These are phyloP conservation scores for Glandiceps talaboti DNA, from an alignment of 53 echinoderm and acorn worm genomes.

Conservation along the genomic window DNA sequence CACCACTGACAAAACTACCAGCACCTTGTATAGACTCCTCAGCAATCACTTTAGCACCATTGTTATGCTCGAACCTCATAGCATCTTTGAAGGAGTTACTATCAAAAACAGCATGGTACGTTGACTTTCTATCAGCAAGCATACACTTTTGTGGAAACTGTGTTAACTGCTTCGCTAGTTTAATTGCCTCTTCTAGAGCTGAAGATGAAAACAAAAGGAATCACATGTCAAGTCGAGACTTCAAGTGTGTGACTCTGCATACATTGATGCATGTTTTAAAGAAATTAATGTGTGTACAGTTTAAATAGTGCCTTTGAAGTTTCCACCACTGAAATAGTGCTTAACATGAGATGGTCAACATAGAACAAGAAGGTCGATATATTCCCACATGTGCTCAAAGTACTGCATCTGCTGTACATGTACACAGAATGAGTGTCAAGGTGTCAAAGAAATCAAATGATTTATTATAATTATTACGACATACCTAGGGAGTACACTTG, in stretches of 20 bases:
- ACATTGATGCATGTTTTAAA: no score
- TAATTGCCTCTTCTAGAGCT: constrained; percentile 66
- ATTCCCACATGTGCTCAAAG: no score
- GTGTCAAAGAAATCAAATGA: no score
- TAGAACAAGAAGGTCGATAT: no score
- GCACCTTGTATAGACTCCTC: constrained; percentile 65
- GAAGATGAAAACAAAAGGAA: background rate
- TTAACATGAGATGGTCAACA: no score
- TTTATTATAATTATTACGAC: no score
- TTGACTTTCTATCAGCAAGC: constrained; percentile 38
- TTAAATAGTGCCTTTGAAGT: no score
- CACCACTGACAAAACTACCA: constrained; percentile 48
- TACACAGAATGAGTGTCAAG: no score
- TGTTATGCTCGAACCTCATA: constrained; percentile 61
- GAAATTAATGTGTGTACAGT: no score
- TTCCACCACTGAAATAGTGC: no score
- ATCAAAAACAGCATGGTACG: constrained; percentile 34
- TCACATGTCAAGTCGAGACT: background rate
- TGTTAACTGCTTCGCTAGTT: constrained; percentile 58
- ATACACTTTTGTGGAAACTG: constrained; percentile 70
- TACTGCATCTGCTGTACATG: no score
- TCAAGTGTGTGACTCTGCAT: background rate
- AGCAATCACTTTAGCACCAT: constrained; percentile 47
- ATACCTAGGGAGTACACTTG: no score
- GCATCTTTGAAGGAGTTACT: constrained; percentile 42